Evolutionary conservation across 2,888 invertebrate genomes (phyloP), one percentile per base, ranked within the genome.

Genomic region (Ctena decussata): DNA sequence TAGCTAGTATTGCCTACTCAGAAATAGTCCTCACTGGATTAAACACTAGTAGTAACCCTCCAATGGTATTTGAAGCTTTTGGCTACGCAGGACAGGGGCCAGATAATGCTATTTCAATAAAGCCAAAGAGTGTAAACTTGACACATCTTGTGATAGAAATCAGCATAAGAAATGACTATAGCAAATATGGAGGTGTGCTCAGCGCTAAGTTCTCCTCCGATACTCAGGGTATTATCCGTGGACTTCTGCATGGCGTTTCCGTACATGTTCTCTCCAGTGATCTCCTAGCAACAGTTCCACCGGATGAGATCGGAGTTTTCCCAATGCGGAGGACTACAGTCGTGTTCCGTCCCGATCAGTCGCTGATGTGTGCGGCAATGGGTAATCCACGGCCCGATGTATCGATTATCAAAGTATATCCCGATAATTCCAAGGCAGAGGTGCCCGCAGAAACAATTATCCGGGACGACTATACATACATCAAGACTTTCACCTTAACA

Each of bases 351-450:
- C 87, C 87, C 27, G 57, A 81, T 1, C 85, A 88, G 57, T 83
- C 75, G 24, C 75, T 88, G 37, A 75, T 88, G 35, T 88, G 87
- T 35, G 87, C 87, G 5, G 83, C 87, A 24, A 85, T 88, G 85
- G 87, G 87, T 18, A 88, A 88, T 39, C 87, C 87, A 5, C n/a
- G 87, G 60, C 87, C 87, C 35, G 82, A 85, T 32, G 87, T 88
- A 8, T 76, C 69, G 6, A 85, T 88, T 60, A 32, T 83, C 30
- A 82, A 82, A 76, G 18, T 69, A 49, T 60, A 41, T n/a, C 44
- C 57, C 5, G 57, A 74, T 35, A 73, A 73, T n/a, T 41, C 35
- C 5, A 57, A 44, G 5, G 46, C 53, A 12, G 74, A 82, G 69
- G 65, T 83, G n/a, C 44, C 78, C 15, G 46, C 83, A 18, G 85